Base-by-base conservation (phyloP, 2,888 invertebrate species). In the Trichopoda pennipes region DNA sequence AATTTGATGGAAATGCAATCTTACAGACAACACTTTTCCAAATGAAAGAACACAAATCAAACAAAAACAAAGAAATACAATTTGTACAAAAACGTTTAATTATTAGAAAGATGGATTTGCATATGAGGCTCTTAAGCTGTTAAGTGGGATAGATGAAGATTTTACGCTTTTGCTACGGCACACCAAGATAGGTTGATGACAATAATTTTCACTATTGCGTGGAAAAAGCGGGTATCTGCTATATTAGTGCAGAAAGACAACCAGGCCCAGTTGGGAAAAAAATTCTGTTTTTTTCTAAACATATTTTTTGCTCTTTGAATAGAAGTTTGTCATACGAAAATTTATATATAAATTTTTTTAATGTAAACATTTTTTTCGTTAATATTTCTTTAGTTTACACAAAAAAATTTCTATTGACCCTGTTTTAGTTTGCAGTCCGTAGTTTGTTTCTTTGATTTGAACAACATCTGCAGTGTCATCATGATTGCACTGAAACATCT, bases 221-320 rank as follows among this genome's bases (percentile, higher is more conserved):
- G 56, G 47, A 53, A 80, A 80, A 75, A 76, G 80, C 76, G 80
- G 80, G 80, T 80, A 75, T 69, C 51, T 6, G 23, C 38, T n/a
- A n/a, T n/a, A 28, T 21, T 23, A 38, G 8, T 9, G 35, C 4
- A 21, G 16, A 49, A 78, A 32, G n/a, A n/a, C 1, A 44, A n/a
- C 4, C 28, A 28, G 28, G 6, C 7, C 8, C 28, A 28, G 28
- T 28, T 7, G 28, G 28, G n/a, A n/a, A 28, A 28, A 28, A 28
- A 28, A 28, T 28, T 28, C 4, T 3, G 6, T 28, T 28, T 28
- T 28, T 28, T 28, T n/a, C 8, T 28, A 28, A 28, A 28, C 1
- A 4, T 7, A 28, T 7, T 28, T 28, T 28, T 28, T 28, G 6
- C 6, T 28, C 28, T 28, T 28, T 28, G 7, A 28, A 6, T 6